These are phyloP conservation scores for Parnassius apollo DNA, from an alignment of 2,888 invertebrate genomes.

Conservation along the genomic window DNA sequence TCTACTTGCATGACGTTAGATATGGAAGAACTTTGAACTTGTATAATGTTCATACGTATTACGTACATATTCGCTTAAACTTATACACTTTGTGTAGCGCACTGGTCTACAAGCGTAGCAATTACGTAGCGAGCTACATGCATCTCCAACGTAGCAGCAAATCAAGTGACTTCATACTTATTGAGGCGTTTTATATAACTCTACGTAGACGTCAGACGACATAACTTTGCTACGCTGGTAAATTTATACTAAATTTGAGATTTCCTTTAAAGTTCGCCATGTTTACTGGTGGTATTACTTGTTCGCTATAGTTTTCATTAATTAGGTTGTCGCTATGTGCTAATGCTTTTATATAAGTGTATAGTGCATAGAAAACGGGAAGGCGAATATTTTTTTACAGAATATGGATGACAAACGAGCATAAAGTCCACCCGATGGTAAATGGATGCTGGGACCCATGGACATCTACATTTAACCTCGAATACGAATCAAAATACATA, in stretches of 20 bases:
- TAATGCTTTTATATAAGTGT: constrained; percentile 10
- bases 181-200: constrained; percentile 26
- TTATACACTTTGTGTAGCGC: not conserved
- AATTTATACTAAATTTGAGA: constrained; percentile 27
- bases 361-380: constrained; percentile 7
- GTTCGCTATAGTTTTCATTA: constrained; percentile 21
- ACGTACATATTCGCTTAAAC: no score
- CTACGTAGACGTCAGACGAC: constrained; percentile 24
- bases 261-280: constrained; percentile 26
- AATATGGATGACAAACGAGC: no score
- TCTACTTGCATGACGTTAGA: no score
- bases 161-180: constrained; percentile 27
- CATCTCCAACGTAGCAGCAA: constrained; percentile 27
- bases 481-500: no score
- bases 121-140: constrained; percentile 26
- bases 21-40: no score
- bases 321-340: constrained; percentile 17
- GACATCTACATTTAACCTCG: no score
- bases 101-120: constrained; percentile 21
- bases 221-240: constrained; percentile 24
- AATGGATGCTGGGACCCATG: no score
- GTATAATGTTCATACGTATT: no score
- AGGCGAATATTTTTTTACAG: not conserved
- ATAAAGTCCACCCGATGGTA: no score
- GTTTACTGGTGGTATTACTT: constrained; percentile 21